These are phyloP conservation scores for Chelonoidis abingdonii DNA, from an alignment of 2,113 vertebrate species.

Conservation along the genomic window DNA sequence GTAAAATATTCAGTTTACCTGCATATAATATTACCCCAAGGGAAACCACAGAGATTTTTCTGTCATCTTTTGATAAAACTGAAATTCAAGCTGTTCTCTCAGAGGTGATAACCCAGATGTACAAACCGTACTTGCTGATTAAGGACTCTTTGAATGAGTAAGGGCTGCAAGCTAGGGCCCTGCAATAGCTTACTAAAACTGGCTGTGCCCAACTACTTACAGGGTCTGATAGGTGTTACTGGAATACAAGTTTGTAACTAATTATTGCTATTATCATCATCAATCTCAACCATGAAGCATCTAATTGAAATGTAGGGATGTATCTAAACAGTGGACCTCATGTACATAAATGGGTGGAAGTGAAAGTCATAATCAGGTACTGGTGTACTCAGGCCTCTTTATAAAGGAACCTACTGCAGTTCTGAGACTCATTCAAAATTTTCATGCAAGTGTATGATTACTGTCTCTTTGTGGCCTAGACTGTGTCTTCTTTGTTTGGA, in stretches of 20 bases:
- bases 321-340: background rate
- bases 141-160: background rate
- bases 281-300: background rate
- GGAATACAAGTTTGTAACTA: background rate
- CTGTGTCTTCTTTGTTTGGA: background rate
- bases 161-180: background rate
- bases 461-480: background rate
- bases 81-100: background rate
- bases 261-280: background rate
- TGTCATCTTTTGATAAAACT: background rate
- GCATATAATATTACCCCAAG: background rate
- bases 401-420: background rate
- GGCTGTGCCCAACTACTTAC: background rate
- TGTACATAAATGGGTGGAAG: background rate
- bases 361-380: background rate
- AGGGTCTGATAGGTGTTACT: background rate
- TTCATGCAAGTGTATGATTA: background rate
- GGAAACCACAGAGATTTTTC: background rate
- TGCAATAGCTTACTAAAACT: background rate
- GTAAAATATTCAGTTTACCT: background rate
- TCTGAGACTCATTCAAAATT: background rate
- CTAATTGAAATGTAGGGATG: accelerated
- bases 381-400: background rate
- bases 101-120: background rate
- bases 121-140: background rate